A percentile compares a stretch with the other conserved stretches of the same genome.
These are phyloP conservation scores for Pterobdella sp. DNA, from an alignment of 2,888 invertebrate genomes.

Conservation along the genomic window DNA sequence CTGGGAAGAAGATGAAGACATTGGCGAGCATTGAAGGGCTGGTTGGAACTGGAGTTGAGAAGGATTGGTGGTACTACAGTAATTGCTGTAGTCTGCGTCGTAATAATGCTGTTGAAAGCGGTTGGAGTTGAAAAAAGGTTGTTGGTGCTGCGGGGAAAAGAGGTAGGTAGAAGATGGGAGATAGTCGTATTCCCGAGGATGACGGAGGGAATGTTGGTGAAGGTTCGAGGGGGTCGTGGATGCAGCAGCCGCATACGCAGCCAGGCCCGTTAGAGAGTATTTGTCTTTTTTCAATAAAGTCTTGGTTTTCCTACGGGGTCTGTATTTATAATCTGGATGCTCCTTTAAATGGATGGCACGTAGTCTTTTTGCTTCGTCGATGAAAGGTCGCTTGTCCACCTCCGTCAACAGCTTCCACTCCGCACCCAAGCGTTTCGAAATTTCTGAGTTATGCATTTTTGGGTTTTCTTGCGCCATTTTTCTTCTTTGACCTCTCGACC, in stretches of 20 bases:
- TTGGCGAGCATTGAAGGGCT: conserved; percentile 2
- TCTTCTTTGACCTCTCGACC: conserved; percentile 15
- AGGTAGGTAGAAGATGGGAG: conserved; percentile 19
- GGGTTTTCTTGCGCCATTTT: conserved; percentile 90
- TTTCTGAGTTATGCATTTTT: conserved; percentile 86
- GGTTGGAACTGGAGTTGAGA: background rate
- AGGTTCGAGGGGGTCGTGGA: background rate
- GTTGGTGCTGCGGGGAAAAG: conserved; percentile 12
- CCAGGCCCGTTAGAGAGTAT: conserved; percentile 18
- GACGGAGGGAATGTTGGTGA: background rate
- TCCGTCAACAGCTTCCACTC: conserved; percentile 20
- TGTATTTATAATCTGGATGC: conserved; percentile 69
- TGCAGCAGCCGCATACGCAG: conserved; percentile 15
- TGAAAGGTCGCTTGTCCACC: conserved; percentile 20
- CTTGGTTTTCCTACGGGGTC: conserved; percentile 60
- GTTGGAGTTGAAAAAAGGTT: background rate
- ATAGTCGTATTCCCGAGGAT: background rate
- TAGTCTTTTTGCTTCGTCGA: conserved; percentile 17
- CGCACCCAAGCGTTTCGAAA: conserved; percentile 15
- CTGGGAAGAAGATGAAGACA: conserved; percentile 13
- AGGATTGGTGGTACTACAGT: background rate
- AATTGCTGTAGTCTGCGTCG: conserved; percentile 1
- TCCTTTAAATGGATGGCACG: conserved; percentile 19
- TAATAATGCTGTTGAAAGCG: background rate
- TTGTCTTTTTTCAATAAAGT: conserved; percentile 18